Percentiles rank a stretch among this genome's conserved stretches.
These are phyloP conservation scores for Folsomia manolachei DNA, from an alignment of 2,888 invertebrate genomes.

Conservation along the genomic window DNA sequence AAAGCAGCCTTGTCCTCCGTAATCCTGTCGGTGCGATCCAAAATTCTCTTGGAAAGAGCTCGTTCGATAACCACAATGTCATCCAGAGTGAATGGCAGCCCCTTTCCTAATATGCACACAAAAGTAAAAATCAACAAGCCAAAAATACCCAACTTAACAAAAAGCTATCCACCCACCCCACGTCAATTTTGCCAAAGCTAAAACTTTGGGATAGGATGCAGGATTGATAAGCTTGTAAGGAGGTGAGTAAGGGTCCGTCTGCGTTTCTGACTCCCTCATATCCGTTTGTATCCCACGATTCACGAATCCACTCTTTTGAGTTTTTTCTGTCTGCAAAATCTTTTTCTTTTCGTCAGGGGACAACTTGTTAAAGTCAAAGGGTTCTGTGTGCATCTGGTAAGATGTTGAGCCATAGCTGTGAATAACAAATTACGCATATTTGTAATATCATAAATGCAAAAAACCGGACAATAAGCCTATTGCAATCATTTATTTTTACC, in stretches of 20 bases:
- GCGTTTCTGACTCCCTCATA: slow-evolving; percentile 71
- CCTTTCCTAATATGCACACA: slow-evolving; percentile 55
- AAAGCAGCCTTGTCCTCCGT: slow-evolving; percentile 60
- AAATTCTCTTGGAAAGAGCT: slow-evolving; percentile 65
- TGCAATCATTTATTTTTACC: slow-evolving; percentile 17
- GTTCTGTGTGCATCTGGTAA: slow-evolving; percentile 18
- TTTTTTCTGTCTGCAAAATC: slow-evolving; percentile 12
- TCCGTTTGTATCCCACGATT: slow-evolving; percentile 65
- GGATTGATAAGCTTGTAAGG: slow-evolving; percentile 57
- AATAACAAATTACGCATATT: too few species aligned
- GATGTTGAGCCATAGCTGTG: slow-evolving; percentile 24
- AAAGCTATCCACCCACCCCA: slow-evolving; percentile 58
- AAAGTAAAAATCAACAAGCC: too few species aligned
- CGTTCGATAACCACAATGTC: slow-evolving; percentile 67
- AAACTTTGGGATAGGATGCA: slow-evolving; percentile 62
- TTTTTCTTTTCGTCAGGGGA: slow-evolving; percentile 24
- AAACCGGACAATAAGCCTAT: background rate
- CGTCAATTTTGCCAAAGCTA: slow-evolving; percentile 64
- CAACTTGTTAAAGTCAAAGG: slow-evolving; percentile 13
- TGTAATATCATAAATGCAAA: background rate
- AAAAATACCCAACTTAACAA: too few species aligned
- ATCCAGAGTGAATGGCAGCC: slow-evolving; percentile 63
- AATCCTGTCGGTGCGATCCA: slow-evolving; percentile 63
- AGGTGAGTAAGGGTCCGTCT: slow-evolving; percentile 76
- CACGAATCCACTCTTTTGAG: slow-evolving; percentile 36